Base-by-base conservation (phyloP, 53 echinoderm and acorn worm genomes). In the Zoroaster sp. region DNA sequence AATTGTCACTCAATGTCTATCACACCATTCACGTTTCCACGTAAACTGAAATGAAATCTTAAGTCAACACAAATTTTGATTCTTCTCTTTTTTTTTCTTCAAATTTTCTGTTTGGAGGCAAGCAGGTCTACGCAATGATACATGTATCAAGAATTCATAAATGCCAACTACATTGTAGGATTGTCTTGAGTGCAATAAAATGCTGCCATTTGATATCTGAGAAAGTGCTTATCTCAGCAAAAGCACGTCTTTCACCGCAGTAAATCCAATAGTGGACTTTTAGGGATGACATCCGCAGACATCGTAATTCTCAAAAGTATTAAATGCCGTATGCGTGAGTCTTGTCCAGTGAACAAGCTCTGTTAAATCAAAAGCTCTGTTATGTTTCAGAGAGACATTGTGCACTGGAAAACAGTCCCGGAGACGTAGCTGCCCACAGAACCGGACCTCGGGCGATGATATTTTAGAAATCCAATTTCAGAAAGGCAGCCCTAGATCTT, bases 401-500 rank as follows among this genome's bases (percentile, higher is more conserved):
- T 2, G 63, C 28, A 28, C 21, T 59, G 63, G 28, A 59, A 28
- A 59, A 59, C 9, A 11, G 2, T 21, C 28, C 63, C 63, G 21
- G n/a, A n/a, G n/a, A n/a, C n/a, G 63, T 59, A 59, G 63, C 63
- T 59, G 11, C 55, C n/a, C 23, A 35, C 11, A 37, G 37, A 25
- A 66, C 14, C 12, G 3, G 42, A 10, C 81, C 14, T 14, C 28
- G 17, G 67, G 81, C 81, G 31, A 43, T 41, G 21, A 63, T 44
- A 67, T 66, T 67, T 66, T 28, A 65, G 36, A 66, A 81, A 81
- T 81, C 81, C 81, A 81, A 81, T 81, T 81, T 81, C 30, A 78
- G 66, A 66, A 81, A 80, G 80, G 3, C 11, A 66, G 63, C 66
- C 81, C 25, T 55, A 6, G 30, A 81, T 32, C 38, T 41, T 4